Evolutionary conservation across 2,113 vertebrate genomes (phyloP), one percentile per base, ranked within the genome.

Genomic region (Uropsilus gracilis): DNA sequence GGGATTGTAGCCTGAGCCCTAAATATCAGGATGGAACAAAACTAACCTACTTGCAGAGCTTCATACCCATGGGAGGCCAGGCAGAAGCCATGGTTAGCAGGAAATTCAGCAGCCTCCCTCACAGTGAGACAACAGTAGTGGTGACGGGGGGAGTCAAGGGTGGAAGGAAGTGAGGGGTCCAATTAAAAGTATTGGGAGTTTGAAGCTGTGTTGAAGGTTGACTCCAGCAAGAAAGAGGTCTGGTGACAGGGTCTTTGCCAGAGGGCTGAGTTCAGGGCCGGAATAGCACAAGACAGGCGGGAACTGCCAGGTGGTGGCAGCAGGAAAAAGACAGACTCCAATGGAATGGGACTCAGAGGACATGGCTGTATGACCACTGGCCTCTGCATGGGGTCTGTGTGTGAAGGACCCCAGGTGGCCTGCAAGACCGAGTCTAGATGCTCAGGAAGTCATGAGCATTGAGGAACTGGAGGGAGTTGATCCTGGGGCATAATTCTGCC

Each of bases 261-360:
- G n/a, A n/a, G n/a, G n/a, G n/a, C n/a, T n/a, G n/a, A n/a, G n/a
- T n/a, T 71, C 28, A 75, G 46, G 18, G 32, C 32, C 59, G 39
- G 83, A 10, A 11, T 13, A 69, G 30, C n/a, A 50, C 28, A 57
- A 68, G 39, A 14, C 53, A 50, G 28, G 26, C 16, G 69, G 59
- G 37, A 48, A 34, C 18, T 77, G 26, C 39, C 37, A 34, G 8
- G 8, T 73, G 48, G 63, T 55, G 7, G 12, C 55, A 77, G 84
- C 68, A 77, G 26, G 89, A 89, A 96, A 50, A 92, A 80, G 48
- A 5, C 64, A 69, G 42, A 86, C 73, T 32, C 42, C 37, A 48
- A 32, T 53, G 17, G 26, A 14, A 37, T 4, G 66, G 32, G 12
- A 12, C 48, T 48, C 6, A 26, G 75, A 6, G 86, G 64, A 78